Conservation (phyloP, 2,888 invertebrate genomes). For the Tholera decimalis region DNA sequence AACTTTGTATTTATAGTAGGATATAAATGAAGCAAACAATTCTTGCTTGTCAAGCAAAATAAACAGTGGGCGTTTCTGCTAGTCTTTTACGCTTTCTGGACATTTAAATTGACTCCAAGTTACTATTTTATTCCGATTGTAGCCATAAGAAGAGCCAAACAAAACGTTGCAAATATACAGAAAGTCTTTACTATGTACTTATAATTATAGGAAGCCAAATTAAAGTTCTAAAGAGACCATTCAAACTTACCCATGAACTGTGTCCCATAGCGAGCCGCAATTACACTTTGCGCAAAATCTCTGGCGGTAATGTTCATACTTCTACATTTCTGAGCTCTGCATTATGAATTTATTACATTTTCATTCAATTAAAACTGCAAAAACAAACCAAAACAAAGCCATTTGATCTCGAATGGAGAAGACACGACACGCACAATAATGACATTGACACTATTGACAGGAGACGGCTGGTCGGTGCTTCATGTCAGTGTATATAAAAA, state of each 20-base stretch:
- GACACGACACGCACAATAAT: slow-evolving; percentile 12
- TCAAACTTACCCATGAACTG: slow-evolving; percentile 30
- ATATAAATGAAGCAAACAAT: neutral
- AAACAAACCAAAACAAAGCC: slow-evolving; percentile 35
- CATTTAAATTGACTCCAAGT: too few species aligned
- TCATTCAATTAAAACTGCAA: slow-evolving; percentile 4
- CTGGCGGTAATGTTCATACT: slow-evolving; percentile 7
- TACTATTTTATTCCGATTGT: too few species aligned
- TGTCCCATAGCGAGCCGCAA: neutral
- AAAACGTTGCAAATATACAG: neutral
- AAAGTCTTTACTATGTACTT: too few species aligned
- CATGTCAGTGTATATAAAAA: slow-evolving; percentile 4
- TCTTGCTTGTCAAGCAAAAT: neutral
- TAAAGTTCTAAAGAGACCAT: neutral
- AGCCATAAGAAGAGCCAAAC: too few species aligned
- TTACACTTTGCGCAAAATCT: slow-evolving; percentile 1
- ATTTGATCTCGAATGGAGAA: neutral
- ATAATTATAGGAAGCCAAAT: neutral
- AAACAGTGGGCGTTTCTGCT: slow-evolving; percentile 32
- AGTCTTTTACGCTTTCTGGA: neutral
- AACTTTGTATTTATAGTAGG: too few species aligned
- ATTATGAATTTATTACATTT: slow-evolving; percentile 22
- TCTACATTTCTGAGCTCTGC: slow-evolving; percentile 11
- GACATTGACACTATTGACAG: slow-evolving; percentile 10
- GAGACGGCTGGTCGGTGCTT: slow-evolving; percentile 7